These are phyloP conservation scores for Hydrolagus affinis DNA, from an alignment of 2,113 vertebrate species.

Conservation along the genomic window DNA sequence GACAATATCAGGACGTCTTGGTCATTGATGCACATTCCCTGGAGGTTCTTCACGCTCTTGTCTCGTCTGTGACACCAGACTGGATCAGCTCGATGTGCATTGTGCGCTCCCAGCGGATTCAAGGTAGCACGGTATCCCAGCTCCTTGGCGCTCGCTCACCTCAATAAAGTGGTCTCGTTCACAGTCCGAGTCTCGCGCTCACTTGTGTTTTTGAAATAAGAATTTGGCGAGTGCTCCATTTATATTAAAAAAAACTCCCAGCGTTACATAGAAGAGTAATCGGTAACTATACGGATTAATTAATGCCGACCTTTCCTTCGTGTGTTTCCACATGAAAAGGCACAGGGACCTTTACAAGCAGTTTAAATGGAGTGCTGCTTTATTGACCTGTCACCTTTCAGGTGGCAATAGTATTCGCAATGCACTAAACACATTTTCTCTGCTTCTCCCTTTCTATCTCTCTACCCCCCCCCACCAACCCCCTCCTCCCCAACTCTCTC, in stretches of 20 bases:
- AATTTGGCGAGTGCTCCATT: neutral
- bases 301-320: neutral
- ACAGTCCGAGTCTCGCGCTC: neutral
- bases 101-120: slow-evolving; percentile 59
- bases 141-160: neutral
- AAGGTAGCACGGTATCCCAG: slow-evolving; percentile 49
- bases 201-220: neutral
- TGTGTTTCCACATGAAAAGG: neutral
- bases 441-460: too few relatives aligned
- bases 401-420: neutral
- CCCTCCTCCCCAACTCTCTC: too few relatives aligned
- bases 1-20: slow-evolving; percentile 62
- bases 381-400: neutral
- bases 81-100: slow-evolving; percentile 66
- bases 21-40: slow-evolving; percentile 61
- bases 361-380: neutral
- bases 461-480: too few relatives aligned
- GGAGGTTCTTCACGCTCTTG: slow-evolving; percentile 50
- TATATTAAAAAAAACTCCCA: neutral
- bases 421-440: neutral
- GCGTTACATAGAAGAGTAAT: neutral
- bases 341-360: neutral
- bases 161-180: neutral
- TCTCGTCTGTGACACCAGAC: slow-evolving; percentile 52
- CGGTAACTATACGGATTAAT: neutral